Conservation (phyloP, 2,113 vertebrate genomes). For the Fulica atra region DNA sequence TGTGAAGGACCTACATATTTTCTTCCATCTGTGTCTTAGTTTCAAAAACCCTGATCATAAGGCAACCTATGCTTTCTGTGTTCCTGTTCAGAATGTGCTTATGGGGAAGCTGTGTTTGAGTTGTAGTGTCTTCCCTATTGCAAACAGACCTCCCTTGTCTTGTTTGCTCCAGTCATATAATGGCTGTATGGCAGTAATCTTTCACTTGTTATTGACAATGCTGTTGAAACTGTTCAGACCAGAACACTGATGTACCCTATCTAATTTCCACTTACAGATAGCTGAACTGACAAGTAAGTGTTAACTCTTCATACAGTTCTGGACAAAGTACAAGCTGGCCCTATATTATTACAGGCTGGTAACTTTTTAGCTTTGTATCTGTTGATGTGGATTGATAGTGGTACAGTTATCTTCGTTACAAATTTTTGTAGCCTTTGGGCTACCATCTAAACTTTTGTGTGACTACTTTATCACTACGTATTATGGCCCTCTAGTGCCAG, state of each 20-base stretch:
- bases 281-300: not conserved
- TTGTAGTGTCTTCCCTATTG: not conserved
- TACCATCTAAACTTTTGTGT: not conserved
- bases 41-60: not conserved
- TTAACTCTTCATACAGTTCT: not conserved
- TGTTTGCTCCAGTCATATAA: not conserved
- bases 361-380: not conserved
- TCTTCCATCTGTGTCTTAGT: not conserved
- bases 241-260: not conserved
- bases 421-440: not conserved
- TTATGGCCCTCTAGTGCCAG: not conserved
- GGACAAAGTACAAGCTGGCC: not conserved
- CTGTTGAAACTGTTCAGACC: not conserved
- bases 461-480: not conserved
- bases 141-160: not conserved
- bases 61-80: not conserved
- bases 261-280: not conserved
- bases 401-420: not conserved
- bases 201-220: not conserved
- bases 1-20: not conserved
- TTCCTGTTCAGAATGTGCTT: not conserved
- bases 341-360: not conserved
- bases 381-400: not conserved
- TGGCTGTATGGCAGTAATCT: not conserved
- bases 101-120: not conserved